Conservation (phyloP, 2,888 invertebrate genomes). For the Eupeodes luniger region DNA sequence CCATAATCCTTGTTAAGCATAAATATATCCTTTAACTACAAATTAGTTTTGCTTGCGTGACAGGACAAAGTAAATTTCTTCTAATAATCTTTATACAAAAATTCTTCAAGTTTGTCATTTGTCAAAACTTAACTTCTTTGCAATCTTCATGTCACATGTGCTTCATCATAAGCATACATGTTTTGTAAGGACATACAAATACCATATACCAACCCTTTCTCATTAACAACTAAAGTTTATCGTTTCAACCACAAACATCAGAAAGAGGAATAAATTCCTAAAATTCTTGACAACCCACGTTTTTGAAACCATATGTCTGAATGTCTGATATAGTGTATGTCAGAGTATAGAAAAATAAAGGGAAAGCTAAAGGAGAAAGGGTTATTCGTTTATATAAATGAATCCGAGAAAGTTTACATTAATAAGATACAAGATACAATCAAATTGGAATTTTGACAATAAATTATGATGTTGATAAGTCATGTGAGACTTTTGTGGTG, state of each 20-base stretch:
- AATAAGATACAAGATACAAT: slow-evolving; percentile 41
- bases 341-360: too few species aligned
- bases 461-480: slow-evolving; percentile 51
- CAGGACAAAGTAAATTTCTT: slow-evolving; percentile 36
- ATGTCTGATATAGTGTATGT: neutral
- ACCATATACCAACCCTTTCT: slow-evolving; percentile 6
- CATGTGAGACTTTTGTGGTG: slow-evolving; percentile 29
- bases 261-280: slow-evolving; percentile 27
- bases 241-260: slow-evolving; percentile 17
- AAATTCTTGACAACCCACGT: slow-evolving; percentile 34
- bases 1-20: neutral
- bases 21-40: neutral
- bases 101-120: slow-evolving; percentile 22
- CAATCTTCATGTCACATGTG: slow-evolving; percentile 48
- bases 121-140: slow-evolving; percentile 39
- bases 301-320: neutral
- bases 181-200: neutral
- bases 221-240: neutral
- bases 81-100: slow-evolving; percentile 38
- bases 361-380: neutral
- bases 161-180: slow-evolving; percentile 17
- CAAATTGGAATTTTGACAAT: slow-evolving; percentile 42
- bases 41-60: slow-evolving; percentile 60
- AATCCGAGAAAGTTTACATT: neutral
- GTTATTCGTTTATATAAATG: neutral